Evolutionary conservation across 1,140 invertebrate species (phyloP).

Genomic region (Cataglyphis hispanica): DNA sequence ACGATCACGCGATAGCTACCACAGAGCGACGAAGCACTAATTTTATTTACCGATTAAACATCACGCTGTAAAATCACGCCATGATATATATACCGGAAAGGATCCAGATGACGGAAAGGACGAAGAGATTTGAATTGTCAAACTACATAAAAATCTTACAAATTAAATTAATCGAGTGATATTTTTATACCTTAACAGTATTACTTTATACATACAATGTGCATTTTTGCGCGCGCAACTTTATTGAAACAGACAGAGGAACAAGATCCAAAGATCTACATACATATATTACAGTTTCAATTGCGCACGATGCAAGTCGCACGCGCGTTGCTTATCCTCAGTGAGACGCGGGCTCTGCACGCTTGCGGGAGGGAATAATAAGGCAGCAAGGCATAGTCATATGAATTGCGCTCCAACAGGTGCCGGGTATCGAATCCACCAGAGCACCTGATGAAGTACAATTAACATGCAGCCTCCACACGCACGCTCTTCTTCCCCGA

Average conservation of each 20-base stretch:
- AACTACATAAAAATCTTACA: background rate
- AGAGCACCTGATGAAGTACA: slow-evolving; percentile 99
- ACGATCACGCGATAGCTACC: no score
- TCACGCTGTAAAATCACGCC: background rate
- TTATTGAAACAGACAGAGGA: background rate
- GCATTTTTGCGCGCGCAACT: background rate
- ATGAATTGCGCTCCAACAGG: slow-evolving; percentile 97
- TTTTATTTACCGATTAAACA: slow-evolving; percentile 66
- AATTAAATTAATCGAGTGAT: background rate
- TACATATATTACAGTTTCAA: background rate
- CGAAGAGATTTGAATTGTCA: background rate
- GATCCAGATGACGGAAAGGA: background rate
- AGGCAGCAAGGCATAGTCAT: slow-evolving; percentile 85
- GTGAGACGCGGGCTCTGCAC: background rate
- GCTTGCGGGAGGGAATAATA: slow-evolving; percentile 34
- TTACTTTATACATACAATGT: background rate
- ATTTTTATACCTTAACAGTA: background rate
- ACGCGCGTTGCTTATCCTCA: background rate
- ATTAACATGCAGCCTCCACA: slow-evolving; percentile 92
- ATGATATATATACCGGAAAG: background rate
- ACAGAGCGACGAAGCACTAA: slow-evolving; percentile 45
- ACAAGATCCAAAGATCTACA: background rate
- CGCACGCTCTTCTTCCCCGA: slow-evolving; percentile 26
- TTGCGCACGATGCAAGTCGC: background rate
- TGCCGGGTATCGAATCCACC: slow-evolving; percentile 95